Evolutionary conservation across 2,888 invertebrate species (phyloP).

Genomic region (Mayetiola destructor): DNA sequence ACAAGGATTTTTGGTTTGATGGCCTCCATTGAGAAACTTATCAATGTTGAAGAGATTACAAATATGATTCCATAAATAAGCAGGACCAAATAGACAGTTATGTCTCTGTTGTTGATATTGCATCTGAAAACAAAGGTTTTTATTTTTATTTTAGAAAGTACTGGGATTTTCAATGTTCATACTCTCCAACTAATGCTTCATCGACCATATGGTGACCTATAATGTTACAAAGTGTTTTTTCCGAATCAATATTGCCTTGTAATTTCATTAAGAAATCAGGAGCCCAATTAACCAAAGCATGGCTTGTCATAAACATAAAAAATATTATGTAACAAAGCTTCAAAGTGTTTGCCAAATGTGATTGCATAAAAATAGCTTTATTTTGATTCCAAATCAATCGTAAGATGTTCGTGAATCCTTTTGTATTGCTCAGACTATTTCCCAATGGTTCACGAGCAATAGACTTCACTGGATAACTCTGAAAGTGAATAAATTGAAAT

Average conservation of each 20-base stretch:
- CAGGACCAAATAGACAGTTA: too few relatives aligned
- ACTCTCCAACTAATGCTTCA: too few relatives aligned
- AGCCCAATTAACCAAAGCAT: slow-evolving; percentile 22
- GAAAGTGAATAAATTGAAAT: neutral
- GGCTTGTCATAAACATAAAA: slow-evolving; percentile 26
- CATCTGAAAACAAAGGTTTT: too few relatives aligned
- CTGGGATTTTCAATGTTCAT: too few relatives aligned
- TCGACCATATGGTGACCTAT: neutral
- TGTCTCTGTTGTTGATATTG: too few relatives aligned
- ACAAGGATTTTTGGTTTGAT: too few relatives aligned
- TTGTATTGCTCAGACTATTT: neutral
- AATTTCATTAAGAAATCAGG: neutral
- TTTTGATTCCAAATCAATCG: slow-evolving; percentile 30
- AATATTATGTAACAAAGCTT: slow-evolving; percentile 29
- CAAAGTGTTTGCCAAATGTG: slow-evolving; percentile 25
- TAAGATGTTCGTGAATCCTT: slow-evolving; percentile 22
- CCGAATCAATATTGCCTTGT: neutral
- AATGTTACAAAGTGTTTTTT: neutral
- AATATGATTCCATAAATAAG: too few relatives aligned
- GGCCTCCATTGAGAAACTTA: too few relatives aligned
- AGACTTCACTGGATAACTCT: neutral
- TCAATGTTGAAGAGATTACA: too few relatives aligned
- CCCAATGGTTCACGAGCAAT: neutral
- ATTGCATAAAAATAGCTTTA: slow-evolving; percentile 26
- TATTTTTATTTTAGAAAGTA: too few relatives aligned